Base-by-base conservation (phyloP, 2,797 vertebrate genomes). In the Kryptolebias ocellatus region DNA sequence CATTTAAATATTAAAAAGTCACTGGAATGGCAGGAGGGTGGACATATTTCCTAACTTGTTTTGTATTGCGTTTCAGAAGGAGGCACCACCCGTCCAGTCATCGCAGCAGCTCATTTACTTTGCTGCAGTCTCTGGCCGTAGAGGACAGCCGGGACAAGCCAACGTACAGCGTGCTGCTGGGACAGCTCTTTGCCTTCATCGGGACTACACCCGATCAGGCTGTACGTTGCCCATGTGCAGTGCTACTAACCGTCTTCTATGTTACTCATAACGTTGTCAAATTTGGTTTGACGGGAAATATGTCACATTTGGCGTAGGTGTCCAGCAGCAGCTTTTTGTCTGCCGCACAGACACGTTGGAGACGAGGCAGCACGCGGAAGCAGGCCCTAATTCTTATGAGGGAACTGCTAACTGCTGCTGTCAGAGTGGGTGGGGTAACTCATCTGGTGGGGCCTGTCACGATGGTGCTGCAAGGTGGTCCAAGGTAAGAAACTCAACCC, bases 171-270 rank as follows among this genome's bases (percentile, higher is more conserved):
- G 96, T 99, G 74, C 87, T 99, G 72, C 90, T 99, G 78, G 97
- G 98, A 7, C 98, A 99, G 76, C 95, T 99, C 18, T 99, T 99
- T n/a, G 97, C 97, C 51, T 99, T 99, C 87, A 99, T 99, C 0
- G 98, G 98, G 64, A 99, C 98, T 11, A 97, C 94, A 60, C 98
- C 97, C 0, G 97, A 99, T 89, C 98, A 99, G 89, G 94, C 97
- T 1, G 98, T 98, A 90, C 4, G 96, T 88, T 37, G 57, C 46
- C 47, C 50, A 12, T 12, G 62, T 59, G 53, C 28, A 42, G 14
- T 15, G 1, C 16, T 53, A 2, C 28, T 17, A 6, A 20, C 24
- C 27, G 5, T 27, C 1, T 27, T 52, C 4, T 34, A 42, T 42
- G 39, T 12, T 14, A 42, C 14, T 42, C 39, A 14, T 12, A 42